Evolutionary conservation across 2,888 invertebrate genomes (phyloP).

Genomic region (Amiota communis): DNA sequence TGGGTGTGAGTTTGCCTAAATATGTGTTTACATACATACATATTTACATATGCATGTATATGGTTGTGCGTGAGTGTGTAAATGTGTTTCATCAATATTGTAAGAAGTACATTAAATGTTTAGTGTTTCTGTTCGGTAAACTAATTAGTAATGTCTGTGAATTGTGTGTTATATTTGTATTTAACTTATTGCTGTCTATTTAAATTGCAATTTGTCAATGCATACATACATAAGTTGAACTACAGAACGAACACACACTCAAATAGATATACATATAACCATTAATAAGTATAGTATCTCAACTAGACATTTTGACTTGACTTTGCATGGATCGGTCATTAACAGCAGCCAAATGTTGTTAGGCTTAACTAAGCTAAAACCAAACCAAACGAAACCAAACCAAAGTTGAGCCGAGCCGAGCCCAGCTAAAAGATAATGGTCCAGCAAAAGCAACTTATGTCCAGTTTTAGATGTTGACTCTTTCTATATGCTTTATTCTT

Average conservation of each 20-base stretch:
- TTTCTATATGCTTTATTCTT: no score
- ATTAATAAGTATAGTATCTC: no score
- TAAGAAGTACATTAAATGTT: constrained; percentile 39
- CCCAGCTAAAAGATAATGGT: no score
- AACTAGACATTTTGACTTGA: no score
- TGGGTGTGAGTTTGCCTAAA: neutral
- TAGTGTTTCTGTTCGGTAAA: constrained; percentile 42
- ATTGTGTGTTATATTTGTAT: constrained; percentile 54
- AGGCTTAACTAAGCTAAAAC: no score
- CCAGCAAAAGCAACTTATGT: no score
- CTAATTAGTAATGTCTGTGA: constrained; percentile 53
- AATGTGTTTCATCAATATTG: constrained; percentile 64
- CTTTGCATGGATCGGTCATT: no score
- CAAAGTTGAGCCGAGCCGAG: no score
- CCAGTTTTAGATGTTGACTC: no score
- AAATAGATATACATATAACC: no score
- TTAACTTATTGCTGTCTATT: constrained; percentile 68
- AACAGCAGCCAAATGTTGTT: no score
- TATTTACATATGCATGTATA: neutral
- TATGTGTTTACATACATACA: neutral
- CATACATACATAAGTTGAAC: constrained; percentile 36
- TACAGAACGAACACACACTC: neutral
- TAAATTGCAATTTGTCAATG: constrained; percentile 68
- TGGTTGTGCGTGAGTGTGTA: constrained; percentile 60
- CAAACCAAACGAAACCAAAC: no score